phyloP scores from a whole-genome alignment of 2,113 vertebrate genomes.

The Muntiacus reevesi region DNA sequence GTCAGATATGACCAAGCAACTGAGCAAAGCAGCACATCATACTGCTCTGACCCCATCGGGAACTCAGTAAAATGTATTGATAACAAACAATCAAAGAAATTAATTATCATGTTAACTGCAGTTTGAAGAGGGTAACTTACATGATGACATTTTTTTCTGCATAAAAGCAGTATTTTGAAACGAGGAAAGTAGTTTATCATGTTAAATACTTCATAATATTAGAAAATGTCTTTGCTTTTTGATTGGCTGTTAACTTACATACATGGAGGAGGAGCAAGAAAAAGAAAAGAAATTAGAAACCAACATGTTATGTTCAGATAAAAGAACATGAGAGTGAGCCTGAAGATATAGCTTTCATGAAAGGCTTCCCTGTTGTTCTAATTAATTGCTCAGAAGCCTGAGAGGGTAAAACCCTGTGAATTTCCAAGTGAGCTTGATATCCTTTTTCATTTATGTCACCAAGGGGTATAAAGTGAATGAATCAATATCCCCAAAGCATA shows the following conservation, averaged over 20 bases:
- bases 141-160: background rate
- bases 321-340: conserved; percentile 6
- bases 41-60: background rate
- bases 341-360: background rate
- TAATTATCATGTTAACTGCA: background rate
- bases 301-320: background rate
- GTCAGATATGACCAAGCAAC: background rate
- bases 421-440: conserved; percentile 11
- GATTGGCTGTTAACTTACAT: background rate
- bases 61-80: background rate
- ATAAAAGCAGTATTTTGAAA: background rate
- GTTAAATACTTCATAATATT: background rate
- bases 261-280: too few species aligned
- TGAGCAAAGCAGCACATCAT: background rate
- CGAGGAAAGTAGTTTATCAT: background rate
- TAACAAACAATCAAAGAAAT: background rate
- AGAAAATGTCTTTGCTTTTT: conserved; percentile 27
- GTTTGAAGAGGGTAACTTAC: background rate
- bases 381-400: conserved; percentile 7
- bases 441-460: conserved; percentile 18
- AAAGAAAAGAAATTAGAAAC: conserved; percentile 6
- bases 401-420: background rate
- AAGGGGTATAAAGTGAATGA: background rate
- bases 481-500: conserved; percentile 27
- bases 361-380: conserved; percentile 6